Percentiles rank a stretch among this genome's conserved stretches.
phyloP scores from a whole-genome alignment of 2,797 vertebrate species.

The Cyprinodon diabolis region DNA sequence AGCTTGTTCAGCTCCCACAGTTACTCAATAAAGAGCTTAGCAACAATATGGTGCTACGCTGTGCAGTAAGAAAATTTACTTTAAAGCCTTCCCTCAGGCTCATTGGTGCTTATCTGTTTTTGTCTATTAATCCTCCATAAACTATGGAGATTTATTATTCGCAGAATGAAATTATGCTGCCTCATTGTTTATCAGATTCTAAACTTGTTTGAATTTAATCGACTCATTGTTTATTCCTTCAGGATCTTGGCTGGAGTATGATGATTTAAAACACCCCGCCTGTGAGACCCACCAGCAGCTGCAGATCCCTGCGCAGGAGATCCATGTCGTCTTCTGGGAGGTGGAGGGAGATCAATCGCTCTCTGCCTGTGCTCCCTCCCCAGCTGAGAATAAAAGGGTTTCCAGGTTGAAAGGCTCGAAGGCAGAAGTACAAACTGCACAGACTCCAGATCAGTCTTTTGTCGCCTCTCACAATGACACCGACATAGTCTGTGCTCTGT shows the following conservation, averaged over 20 bases:
- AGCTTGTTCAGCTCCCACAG: neutral
- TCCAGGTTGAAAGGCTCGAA: neutral
- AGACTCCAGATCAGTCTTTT: conserved; percentile 32
- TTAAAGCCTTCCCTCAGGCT: too few species aligned
- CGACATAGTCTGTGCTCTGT: conserved; percentile 49
- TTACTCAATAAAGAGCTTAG: neutral
- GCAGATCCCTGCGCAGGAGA: conserved; percentile 82
- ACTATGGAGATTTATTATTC: too few species aligned
- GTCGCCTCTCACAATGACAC: conserved; percentile 35
- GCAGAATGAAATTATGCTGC: too few species aligned
- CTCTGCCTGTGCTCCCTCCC: conserved; percentile 32
- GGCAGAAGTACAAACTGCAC: neutral
- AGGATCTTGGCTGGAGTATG: conserved; percentile 93
- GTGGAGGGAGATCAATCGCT: conserved; percentile 13
- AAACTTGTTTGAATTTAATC: neutral
- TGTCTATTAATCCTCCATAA: too few species aligned
- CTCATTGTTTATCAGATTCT: too few species aligned
- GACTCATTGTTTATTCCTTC: conserved; percentile 14
- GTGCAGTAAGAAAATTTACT: neutral
- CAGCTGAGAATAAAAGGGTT: neutral
- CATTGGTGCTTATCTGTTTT: too few species aligned
- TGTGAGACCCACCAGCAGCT: conserved; percentile 74
- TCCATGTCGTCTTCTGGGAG: conserved; percentile 93
- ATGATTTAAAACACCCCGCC: conserved; percentile 86
- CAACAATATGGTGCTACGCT: neutral